These are phyloP conservation scores for Clytia hemisphaerica DNA, from an alignment of 30 jellyfish, hydroid and myxozoan species.

Conservation along the genomic window DNA sequence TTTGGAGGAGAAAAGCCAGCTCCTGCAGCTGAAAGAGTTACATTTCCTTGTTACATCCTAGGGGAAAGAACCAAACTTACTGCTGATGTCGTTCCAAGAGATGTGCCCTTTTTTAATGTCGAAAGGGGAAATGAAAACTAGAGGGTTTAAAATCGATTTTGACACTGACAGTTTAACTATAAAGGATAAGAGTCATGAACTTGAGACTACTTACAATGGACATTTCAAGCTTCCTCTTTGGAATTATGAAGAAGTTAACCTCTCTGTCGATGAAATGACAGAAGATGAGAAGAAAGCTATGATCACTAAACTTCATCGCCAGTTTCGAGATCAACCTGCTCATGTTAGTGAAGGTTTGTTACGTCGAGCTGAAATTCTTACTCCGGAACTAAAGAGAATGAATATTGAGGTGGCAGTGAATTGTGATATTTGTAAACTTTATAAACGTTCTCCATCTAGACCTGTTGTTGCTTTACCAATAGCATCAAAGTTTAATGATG, in stretches of 20 bases:
- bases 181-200: neutral
- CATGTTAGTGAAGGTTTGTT: neutral
- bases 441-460: neutral
- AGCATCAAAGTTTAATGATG: neutral
- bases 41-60: neutral
- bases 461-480: neutral
- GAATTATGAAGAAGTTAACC: neutral
- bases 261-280: neutral
- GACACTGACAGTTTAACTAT: neutral
- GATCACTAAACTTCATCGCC: neutral
- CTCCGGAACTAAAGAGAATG: neutral
- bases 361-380: neutral
- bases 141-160: no score
- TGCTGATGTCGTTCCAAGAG: conserved; percentile 2
- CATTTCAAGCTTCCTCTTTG: neutral
- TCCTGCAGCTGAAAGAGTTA: neutral
- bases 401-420: neutral
- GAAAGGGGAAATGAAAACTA: no score
- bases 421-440: neutral
- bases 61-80: neutral
- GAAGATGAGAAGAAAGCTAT: no score
- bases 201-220: no score
- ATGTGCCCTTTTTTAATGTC: neutral
- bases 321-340: neutral
- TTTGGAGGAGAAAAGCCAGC: neutral